Conservation (phyloP, 2,888 invertebrate species). For the Parelbella ahira region DNA sequence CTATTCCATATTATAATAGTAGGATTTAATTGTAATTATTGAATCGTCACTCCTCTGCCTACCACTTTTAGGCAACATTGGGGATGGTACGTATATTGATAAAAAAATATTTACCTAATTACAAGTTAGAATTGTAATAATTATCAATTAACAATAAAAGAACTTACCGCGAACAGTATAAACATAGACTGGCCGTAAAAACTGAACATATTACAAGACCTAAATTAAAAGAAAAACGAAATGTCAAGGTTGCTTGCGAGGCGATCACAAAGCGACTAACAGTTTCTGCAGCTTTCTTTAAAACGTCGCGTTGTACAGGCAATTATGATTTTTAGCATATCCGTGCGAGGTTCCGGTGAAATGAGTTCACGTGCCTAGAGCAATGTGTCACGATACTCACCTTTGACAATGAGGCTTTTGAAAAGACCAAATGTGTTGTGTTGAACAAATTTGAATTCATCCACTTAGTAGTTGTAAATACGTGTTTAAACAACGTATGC, state of each 20-base stretch:
- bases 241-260: conserved; percentile 35
- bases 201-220: conserved; percentile 2
- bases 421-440: no score
- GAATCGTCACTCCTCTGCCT: no score
- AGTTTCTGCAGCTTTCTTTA: conserved; percentile 47
- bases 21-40: no score
- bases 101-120: no score
- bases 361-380: conserved; percentile 49
- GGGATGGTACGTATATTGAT: no score
- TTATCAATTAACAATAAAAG: no score
- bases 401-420: conserved; percentile 31
- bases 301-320: conserved; percentile 42
- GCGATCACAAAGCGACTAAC: conserved; percentile 50
- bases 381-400: conserved; percentile 41
- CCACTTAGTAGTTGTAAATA: no score
- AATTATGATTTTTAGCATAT: conserved; percentile 69
- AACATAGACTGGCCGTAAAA: not conserved
- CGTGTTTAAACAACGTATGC: no score
- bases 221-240: not conserved
- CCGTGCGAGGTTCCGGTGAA: conserved; percentile 41
- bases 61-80: no score
- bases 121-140: no score
- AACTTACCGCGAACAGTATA: conserved; percentile 6
- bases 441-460: no score
- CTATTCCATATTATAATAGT: no score